Base-by-base conservation (phyloP, 2,797 vertebrate species). In the Poeciliopsis gracilis region DNA sequence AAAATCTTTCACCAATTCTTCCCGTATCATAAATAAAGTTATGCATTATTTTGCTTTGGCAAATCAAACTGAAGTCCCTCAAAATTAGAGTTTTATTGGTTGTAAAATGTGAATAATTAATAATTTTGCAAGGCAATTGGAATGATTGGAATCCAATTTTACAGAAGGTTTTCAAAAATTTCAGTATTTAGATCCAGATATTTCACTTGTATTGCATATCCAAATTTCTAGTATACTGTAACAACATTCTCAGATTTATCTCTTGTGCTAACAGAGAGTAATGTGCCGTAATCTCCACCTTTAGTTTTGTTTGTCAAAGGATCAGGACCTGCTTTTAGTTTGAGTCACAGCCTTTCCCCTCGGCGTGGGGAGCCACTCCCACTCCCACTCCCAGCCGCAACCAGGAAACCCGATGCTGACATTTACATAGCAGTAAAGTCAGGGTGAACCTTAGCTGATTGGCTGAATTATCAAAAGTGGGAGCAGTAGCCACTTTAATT, bases 341-440 rank as follows among this genome's bases (percentile, higher is more conserved):
- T 78, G 81, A 90, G 89, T 83, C 55, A 59, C 81, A 79, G 73
- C 76, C 79, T 82, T 76, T 82, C 70, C 83, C 70, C 61, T 85
- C 55, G 45, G 74, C 61, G 76, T 61, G 23, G 16, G 82, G 67
- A 23, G 82, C 86, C 85, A 70, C 88, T 23, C 49, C 49, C 73
- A 70, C 88, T 23, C 49, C 49, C 73, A 9, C 49, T 3, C 49
- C 47, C 59, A 73, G 13, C 77, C 76, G 15, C 3, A 82, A 79
- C 66, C 82, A 82, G 88, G 88, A 91, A 92, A 92, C 87, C 83
- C 18, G 84, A 92, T 79, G 81, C 77, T 77, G 85, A 82, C 90
- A 92, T 95, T 92, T 92, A 89, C 91, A 91, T 92, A 82, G 91
- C 86, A 87, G 81, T 94, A 92, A 93, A 92, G 86, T 88, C 81